Evolutionary conservation across 2,113 vertebrate species (phyloP), one percentile per base, ranked within the genome.

Genomic region (Rhabdornis inornatus): DNA sequence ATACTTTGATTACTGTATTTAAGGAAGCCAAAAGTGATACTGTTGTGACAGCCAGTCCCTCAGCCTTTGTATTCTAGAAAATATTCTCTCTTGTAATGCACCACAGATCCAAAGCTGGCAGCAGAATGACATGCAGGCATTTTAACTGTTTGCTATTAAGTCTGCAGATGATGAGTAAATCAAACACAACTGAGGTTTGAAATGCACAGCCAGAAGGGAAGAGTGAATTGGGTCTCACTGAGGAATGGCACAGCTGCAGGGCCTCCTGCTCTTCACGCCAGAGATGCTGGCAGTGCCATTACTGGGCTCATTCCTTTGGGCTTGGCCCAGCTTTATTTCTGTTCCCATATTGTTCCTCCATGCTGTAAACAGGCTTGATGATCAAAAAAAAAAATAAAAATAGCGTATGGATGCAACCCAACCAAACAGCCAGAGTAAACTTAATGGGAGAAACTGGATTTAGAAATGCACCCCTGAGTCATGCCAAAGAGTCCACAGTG

Each of bases 241-340:
- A 80, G 79, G 82, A 83, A 11, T 74, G 49, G 37, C 90, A 12
- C 81, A 76, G 81, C 87, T 94, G 69, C 74, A 37, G 74, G 44
- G 60, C 64, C 55, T 74, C 80, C 70, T 49, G 56, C 40, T 61
- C 52, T 49, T 61, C 69, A 12, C 19, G 15, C 49, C 61, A 16
- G 92, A 45, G 87, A 50, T 57, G 88, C 83, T 90, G 94, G 56
- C 92, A 64, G 11, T 86, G 15, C 90, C 69, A 23, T 56, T 12
- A 13, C 72, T 82, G 77, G 72, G 30, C 87, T 88, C 90, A 10
- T 89, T 89, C 95, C 77, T 94, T 42, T 94, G 83, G 89, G 86
- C 76, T 87, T 69, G 57, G 61, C 91, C 90, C 91, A 85, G 81
- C 70, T 79, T 84, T 92, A 89, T 89, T 96, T 93, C 94, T 96